phyloP scores from a whole-genome alignment of 2,888 invertebrate species.

The Chymomyza caudatula region DNA sequence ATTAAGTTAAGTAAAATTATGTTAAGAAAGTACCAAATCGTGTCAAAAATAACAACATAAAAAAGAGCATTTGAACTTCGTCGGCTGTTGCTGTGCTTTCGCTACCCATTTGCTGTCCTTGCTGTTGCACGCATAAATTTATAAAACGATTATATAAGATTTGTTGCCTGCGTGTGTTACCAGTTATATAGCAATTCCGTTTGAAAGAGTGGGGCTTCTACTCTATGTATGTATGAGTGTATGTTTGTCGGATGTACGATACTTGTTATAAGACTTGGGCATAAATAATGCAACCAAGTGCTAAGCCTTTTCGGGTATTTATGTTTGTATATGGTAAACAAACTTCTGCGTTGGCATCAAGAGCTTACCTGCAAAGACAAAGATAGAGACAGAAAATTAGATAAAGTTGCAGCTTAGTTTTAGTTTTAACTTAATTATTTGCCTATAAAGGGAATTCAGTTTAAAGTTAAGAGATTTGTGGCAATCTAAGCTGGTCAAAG shows the following conservation, averaged over 20 bases:
- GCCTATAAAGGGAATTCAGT: not conserved
- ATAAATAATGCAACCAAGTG: slow-evolving; percentile 58
- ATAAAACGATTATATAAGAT: slow-evolving; percentile 69
- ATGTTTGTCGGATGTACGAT: too few species aligned
- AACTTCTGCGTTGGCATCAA: slow-evolving; percentile 43
- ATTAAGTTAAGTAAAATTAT: too few species aligned
- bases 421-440: not conserved
- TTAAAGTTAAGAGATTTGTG: not conserved
- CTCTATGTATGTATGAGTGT: slow-evolving; percentile 31
- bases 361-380: slow-evolving; percentile 46
- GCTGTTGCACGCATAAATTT: slow-evolving; percentile 60
- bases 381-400: slow-evolving; percentile 13
- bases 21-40: too few species aligned
- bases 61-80: slow-evolving; percentile 47
- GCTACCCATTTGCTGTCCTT: slow-evolving; percentile 20
- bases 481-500: too few species aligned
- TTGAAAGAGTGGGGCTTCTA: slow-evolving; percentile 3
- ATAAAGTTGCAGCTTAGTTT: not conserved
- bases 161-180: slow-evolving; percentile 23
- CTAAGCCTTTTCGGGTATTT: slow-evolving; percentile 68
- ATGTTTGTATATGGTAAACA: slow-evolving; percentile 62
- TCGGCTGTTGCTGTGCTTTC: slow-evolving; percentile 29
- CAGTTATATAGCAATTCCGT: not conserved
- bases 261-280: slow-evolving; percentile 49
- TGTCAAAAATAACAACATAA: too few species aligned